phyloP scores from a whole-genome alignment of 2,888 invertebrate genomes.

The Raillietiella orientalis region DNA sequence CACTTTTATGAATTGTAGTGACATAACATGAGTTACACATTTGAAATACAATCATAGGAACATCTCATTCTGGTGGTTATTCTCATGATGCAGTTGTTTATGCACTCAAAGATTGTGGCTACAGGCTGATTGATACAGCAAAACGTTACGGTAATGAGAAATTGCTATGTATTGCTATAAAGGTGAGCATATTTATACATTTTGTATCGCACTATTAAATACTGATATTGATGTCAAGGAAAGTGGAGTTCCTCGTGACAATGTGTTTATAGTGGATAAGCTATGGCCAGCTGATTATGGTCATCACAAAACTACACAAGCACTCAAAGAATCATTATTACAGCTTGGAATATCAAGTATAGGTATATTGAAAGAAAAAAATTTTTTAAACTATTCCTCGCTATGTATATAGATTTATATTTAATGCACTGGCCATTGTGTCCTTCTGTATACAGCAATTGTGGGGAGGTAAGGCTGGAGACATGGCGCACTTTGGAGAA shows the following conservation, averaged over 20 bases:
- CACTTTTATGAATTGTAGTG: too few species aligned
- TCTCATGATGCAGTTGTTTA: constrained; percentile 12
- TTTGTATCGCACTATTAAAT: not conserved
- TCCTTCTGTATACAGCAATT: constrained; percentile 9
- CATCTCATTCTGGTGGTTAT: constrained; percentile 14
- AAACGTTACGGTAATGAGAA: constrained; percentile 13
- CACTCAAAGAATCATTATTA: too few species aligned
- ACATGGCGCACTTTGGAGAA: constrained; percentile 13
- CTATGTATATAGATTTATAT: constrained; percentile 11
- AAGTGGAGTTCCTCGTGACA: constrained; percentile 10
- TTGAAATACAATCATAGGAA: too few species aligned
- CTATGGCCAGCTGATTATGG: constrained; percentile 14
- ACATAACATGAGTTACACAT: too few species aligned
- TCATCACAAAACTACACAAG: too few species aligned
- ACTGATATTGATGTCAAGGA: constrained; percentile 8
- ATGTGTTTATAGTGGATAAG: constrained; percentile 12
- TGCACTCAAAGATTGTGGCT: constrained; percentile 11
- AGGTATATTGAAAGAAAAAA: too few species aligned
- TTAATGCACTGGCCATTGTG: constrained; percentile 13
- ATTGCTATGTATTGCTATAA: constrained; percentile 10
- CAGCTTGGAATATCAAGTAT: too few species aligned
- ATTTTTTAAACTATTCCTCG: too few species aligned
- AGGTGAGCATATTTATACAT: constrained; percentile 7
- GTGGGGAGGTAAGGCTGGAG: constrained; percentile 9
- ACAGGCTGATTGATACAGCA: constrained; percentile 13